phyloP scores from a whole-genome alignment of 92 coral and sea anemone species.

The Porites evermanni region DNA sequence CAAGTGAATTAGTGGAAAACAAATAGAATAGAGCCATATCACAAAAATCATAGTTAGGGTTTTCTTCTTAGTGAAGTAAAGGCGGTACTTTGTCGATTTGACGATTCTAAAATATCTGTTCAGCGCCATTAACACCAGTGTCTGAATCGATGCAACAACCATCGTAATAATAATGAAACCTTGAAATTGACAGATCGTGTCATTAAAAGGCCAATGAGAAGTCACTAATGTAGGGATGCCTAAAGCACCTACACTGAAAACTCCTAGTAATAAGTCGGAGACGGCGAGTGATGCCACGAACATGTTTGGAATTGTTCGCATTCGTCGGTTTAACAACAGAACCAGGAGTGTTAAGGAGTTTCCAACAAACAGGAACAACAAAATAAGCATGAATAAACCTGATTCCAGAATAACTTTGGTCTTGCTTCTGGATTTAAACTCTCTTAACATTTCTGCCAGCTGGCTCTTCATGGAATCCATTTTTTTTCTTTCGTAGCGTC shows the following conservation, averaged over 20 bases:
- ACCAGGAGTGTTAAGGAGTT: too few relatives aligned
- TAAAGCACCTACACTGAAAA: conserved; percentile 43
- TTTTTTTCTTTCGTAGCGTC: too few relatives aligned
- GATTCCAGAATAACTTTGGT: conserved; percentile 13
- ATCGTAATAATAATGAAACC: conserved; percentile 56
- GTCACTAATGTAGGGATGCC: conserved; percentile 34
- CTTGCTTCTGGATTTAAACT: conserved; percentile 51
- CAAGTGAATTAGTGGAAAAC: too few relatives aligned
- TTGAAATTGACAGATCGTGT: conserved; percentile 68
- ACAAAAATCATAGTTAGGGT: neutral
- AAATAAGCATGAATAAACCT: too few relatives aligned
- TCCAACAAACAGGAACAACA: too few relatives aligned
- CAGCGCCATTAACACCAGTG: conserved; percentile 59
- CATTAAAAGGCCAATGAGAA: conserved; percentile 69
- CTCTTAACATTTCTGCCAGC: conserved; percentile 19
- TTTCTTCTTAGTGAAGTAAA: neutral
- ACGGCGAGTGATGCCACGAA: conserved; percentile 70
- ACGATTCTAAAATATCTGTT: conserved; percentile 73
- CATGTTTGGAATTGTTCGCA: conserved; percentile 28
- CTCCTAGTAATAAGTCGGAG: neutral
- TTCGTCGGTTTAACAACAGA: too few relatives aligned
- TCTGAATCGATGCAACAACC: conserved; percentile 65
- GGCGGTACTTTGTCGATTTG: conserved; percentile 41
- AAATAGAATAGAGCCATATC: too few relatives aligned
- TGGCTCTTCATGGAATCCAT: neutral